Evolutionary conservation across 2,888 invertebrate genomes (phyloP), one percentile per base, ranked within the genome.

Genomic region (Coleophora flavipennella): DNA sequence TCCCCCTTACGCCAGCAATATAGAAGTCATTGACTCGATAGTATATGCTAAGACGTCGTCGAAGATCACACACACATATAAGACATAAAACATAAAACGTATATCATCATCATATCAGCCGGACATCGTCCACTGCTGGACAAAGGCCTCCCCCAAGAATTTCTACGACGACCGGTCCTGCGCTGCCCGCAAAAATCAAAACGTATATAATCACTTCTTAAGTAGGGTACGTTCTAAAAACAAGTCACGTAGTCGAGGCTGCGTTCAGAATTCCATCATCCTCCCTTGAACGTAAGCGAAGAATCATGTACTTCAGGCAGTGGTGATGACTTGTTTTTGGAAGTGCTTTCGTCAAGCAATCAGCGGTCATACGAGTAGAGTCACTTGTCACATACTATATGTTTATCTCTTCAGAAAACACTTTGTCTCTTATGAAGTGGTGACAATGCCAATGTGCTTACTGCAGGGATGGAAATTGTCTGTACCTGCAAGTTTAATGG

Each of bases 401-500:
- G 28, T 27, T 8, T 8, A 27, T 1, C 8, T 27, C 28, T 9
- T 1, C 28, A 27, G 2, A 27, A 9, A 9, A 9, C 7, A 2
- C 28, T 10, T 27, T 27, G 28, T 27, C 28, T 8, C 28, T 8
- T 9, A 27, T 27, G 28, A 9, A 27, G 28, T 27, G 2, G 28
- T 27, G 28, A 27, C 28, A 10, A 27, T 27, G 10, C 10, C 28
- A 27, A 27, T 27, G 28, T 27, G 28, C 8, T 27, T 27, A 27
- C 28, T 27, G 8, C 28, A 9, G 28, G 28, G 28, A 9, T 27
- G 28, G 10, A 9, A 27, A 27, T 10, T 9, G 28, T 42, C 44
- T 31, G 8, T 38, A 11, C 40, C 44, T 44, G 49, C 35, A 43
- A 51, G 20, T 26, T 35, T 46, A 29, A 53, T 53, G n/a, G 45